Evolutionary conservation across 2,113 vertebrate species (phyloP), one percentile per base, ranked within the genome.

Genomic region (Pygathrix nemaeus): DNA sequence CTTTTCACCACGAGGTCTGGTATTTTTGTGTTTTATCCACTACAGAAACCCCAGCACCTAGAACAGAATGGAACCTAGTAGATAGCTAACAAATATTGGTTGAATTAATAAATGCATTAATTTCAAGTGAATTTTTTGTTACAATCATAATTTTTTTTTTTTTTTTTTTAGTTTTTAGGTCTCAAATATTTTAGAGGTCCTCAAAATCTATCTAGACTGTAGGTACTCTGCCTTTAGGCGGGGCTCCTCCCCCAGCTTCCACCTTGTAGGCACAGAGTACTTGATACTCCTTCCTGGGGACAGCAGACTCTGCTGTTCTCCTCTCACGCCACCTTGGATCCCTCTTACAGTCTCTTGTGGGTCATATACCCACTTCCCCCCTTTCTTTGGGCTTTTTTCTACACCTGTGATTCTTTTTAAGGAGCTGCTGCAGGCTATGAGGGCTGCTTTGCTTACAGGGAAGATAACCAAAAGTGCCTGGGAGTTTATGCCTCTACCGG

Each of bases 391-490:
- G 35, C 18, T 38, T n/a, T 61, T 52, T 18, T 21, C 11, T 16
- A 20, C 17, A 21, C 12, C 21, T 86, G 6, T 21, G n/a, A 11
- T 61, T 61, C 6, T 55, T 68, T n/a, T 57, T 2, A 40, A 55
- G 30, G 11, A 70, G 8, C 12, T 48, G 18, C 55, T 1, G 0
- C 2, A 21, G 55, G 43, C 50, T n/a, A 0, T 0, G 14, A 13
- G 27, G 35, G 5, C 50, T 73, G 16, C 66, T n/a, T 38, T 14
- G n/a, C 43, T 8, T 16, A 23, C 16, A 12, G 3, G 43, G 23
- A 40, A 70, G 45, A 52, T 27, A 43, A 32, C 25, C 70, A 10
- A 6, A 50, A 45, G 5, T 45, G 73, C 10, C 32, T 12, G 5
- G 25, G 55, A 12, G 18, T 23, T 1, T 52, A 57, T 17, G 20